Evolutionary conservation across 2,888 invertebrate genomes (phyloP).

Genomic region (Limnephilus auricula): DNA sequence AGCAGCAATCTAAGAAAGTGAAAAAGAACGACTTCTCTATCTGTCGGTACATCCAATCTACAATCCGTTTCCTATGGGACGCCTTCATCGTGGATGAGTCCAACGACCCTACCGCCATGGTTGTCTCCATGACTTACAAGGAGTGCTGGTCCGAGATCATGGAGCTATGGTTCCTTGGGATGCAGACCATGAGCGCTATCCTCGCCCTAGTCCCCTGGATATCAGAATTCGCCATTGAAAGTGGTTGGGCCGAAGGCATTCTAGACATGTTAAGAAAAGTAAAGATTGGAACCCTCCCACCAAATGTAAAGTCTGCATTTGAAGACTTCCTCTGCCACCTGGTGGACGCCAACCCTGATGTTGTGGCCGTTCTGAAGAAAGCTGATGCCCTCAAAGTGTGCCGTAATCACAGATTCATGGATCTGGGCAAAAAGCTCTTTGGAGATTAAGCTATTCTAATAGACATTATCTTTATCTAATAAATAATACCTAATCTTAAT

Average conservation of each 20-base stretch:
- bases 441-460: conserved; percentile 81
- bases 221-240: conserved; percentile 93
- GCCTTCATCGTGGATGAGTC: conserved; percentile 94
- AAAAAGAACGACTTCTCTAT: conserved; percentile 94
- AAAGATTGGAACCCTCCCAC: conserved; percentile 87
- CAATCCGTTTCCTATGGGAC: conserved; percentile 94
- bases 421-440: conserved; percentile 91
- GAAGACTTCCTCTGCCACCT: conserved; percentile 92
- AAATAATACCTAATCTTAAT: conserved; percentile 34
- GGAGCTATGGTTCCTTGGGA: conserved; percentile 95
- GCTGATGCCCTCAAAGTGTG: conserved; percentile 90
- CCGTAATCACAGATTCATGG: conserved; percentile 92
- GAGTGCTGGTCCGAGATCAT: conserved; percentile 93
- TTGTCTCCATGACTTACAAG: conserved; percentile 91
- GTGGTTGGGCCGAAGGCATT: conserved; percentile 96
- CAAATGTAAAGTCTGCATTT: conserved; percentile 92
- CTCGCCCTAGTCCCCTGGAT: conserved; percentile 91
- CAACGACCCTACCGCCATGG: conserved; percentile 88
- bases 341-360: conserved; percentile 88
- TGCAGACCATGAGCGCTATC: conserved; percentile 93
- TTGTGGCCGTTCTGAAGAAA: conserved; percentile 87
- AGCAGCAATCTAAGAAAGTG: conserved; percentile 89
- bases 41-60: conserved; percentile 92
- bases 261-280: conserved; percentile 89
- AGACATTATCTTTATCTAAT: background rate